Percentiles rank a stretch among this genome's conserved stretches.
Conservation (phyloP, 2,888 invertebrate species). For the Caenorhabditis uteleia region DNA sequence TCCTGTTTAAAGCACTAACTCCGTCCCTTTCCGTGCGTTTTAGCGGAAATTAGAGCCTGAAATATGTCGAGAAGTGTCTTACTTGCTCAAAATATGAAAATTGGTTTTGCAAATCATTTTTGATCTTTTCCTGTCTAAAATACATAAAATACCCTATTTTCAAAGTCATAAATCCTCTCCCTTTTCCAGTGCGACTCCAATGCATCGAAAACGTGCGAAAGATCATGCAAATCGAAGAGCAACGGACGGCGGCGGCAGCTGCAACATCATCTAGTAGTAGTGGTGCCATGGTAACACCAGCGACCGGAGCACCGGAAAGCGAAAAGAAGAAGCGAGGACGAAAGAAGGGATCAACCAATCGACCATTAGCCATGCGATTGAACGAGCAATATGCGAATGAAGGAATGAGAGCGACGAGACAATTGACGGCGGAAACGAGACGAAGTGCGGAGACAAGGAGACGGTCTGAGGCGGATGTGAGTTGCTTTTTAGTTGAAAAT, state of each 20-base stretch:
- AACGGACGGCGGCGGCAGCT: constrained; percentile 3
- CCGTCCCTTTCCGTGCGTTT: too few species aligned
- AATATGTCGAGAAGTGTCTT: too few species aligned
- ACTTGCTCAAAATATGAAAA: too few species aligned
- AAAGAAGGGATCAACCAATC: constrained; percentile 33
- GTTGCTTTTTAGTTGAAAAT: constrained; percentile 1
- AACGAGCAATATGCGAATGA: constrained; percentile 11
- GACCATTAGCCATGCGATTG: not conserved
- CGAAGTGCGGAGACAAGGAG: constrained; percentile 10
- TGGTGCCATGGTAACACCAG: not conserved
- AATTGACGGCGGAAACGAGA: constrained; percentile 16
- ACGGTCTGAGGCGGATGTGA: not conserved
- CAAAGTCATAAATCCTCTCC: not conserved
- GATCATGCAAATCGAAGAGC: constrained; percentile 15
- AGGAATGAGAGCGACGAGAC: constrained; percentile 10
- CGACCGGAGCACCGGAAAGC: constrained; percentile 1
- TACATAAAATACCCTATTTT: too few species aligned
- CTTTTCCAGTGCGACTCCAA: constrained; percentile 12
- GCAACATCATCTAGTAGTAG: not conserved
- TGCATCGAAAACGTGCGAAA: constrained; percentile 9
- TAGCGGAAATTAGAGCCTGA: too few species aligned
- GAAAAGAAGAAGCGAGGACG: constrained; percentile 43
- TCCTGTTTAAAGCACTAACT: too few species aligned
- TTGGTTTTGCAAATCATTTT: too few species aligned
- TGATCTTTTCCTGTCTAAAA: too few species aligned